Base-by-base conservation (phyloP, 2,797 vertebrate genomes). In the Brachymystax lenok region DNA sequence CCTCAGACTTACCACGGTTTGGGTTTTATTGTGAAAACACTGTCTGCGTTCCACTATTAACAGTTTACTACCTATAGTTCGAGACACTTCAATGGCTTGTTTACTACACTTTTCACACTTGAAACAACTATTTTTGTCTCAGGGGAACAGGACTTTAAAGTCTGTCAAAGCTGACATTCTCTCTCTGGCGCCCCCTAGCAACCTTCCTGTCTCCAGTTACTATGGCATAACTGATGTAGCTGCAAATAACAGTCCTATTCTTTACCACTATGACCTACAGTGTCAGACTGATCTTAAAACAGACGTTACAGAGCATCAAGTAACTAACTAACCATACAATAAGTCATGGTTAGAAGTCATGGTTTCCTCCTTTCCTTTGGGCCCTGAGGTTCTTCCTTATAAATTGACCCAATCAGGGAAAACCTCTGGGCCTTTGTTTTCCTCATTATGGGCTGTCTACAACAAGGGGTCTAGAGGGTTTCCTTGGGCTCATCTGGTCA, bases 161-260 rank as follows among this genome's bases (percentile, higher is more conserved):
- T 12, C 40, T 46, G 40, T 46, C 10, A 46, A 46, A 40, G 68
- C 1, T 5, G 12, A 35, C n/a, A 46, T 46, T 13, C 4, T 69
- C 19, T 2, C 68, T 64, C 8, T 69, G 35, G 68, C 35, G 33
- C 68, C 68, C 35, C 68, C 68, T 69, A 69, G 68, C 5, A n/a
- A 46, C 35, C 35, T 2, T n/a, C 14, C 24, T 0, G 2, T n/a
- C 21, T 69, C 8, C 1, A 24, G 56, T 21, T n/a, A 56, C 19
- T 56, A 56, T 14, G 16, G 7, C 70, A 3, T 13, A 4, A 28
- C 50, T 28, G 50, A 54, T 54, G 28, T 56, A 19, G 14, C 27
- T 71, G 24, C 10, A 30, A 30, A 28, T 19, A 28, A 13, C 24
- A 54, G 17, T 28, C 5, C 27, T 28, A 35, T 3, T n/a, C 24